A percentile compares a stretch with the other conserved stretches of the same genome.
These are phyloP conservation scores for Drosophila sturtevanti DNA, from an alignment of 1,140 invertebrate species.

Conservation along the genomic window DNA sequence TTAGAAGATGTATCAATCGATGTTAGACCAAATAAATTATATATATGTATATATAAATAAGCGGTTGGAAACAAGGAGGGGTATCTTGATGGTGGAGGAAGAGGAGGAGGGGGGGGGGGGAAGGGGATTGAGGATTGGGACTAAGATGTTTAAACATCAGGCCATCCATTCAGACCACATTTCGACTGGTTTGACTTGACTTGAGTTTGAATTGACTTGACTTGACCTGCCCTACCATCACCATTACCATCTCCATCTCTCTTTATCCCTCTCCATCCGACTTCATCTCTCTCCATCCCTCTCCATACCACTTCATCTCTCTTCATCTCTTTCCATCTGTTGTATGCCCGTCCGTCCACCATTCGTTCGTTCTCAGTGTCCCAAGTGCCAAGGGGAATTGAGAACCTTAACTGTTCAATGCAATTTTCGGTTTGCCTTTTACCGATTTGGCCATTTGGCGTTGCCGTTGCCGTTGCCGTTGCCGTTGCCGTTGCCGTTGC, in stretches of 20 bases:
- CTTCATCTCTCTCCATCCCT: neutral
- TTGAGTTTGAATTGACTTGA: slow-evolving; percentile 3
- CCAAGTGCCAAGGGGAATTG: neutral
- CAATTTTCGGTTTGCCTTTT: slow-evolving; percentile 47
- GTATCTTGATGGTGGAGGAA: too few species aligned
- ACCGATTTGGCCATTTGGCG: slow-evolving; percentile 14
- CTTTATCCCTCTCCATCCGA: too few species aligned
- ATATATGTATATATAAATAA: too few species aligned
- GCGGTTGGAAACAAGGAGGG: too few species aligned
- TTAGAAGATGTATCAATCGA: neutral
- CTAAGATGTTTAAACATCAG: neutral
- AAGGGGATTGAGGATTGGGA: neutral
- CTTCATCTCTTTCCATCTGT: neutral
- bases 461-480: slow-evolving; percentile 44
- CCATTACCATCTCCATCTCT: neutral
- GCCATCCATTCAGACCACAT: slow-evolving; percentile 1
- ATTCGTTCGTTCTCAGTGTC: neutral
- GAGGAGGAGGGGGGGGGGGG: neutral
- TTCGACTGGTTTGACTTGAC: neutral
- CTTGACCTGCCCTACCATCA: neutral
- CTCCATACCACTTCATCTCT: neutral
- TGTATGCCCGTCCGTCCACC: too few species aligned
- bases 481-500: slow-evolving; percentile 42
- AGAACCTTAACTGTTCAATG: slow-evolving; percentile 65
- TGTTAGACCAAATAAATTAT: neutral